phyloP scores from a whole-genome alignment of 1,140 invertebrate genomes.

The Scaptodrosophila lebanonensis region DNA sequence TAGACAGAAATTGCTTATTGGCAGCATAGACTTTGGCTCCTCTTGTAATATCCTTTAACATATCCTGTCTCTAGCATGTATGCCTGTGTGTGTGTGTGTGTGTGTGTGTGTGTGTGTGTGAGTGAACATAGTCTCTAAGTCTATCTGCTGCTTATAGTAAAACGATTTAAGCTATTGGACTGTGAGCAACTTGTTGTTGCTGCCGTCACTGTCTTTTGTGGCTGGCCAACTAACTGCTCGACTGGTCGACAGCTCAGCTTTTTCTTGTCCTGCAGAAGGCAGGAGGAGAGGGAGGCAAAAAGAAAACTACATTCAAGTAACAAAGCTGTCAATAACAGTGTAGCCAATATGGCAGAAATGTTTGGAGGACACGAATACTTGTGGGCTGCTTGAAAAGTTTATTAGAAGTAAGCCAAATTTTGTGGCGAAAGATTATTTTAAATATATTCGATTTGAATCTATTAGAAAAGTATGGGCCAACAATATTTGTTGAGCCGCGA shows the following conservation, averaged over 20 bases:
- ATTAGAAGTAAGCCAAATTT: background rate
- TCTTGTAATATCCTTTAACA: conserved; percentile 53
- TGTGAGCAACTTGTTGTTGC: conserved; percentile 24
- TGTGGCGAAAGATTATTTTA: background rate
- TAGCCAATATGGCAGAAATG: conserved; percentile 51
- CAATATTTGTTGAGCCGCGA: conserved; percentile 12
- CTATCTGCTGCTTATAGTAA: conserved; percentile 1
- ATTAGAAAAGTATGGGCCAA: background rate
- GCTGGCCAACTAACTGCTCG: conserved; percentile 57
- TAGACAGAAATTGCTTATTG: conserved; percentile 62
- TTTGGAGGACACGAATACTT: conserved; percentile 15
- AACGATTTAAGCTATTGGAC: conserved; percentile 54
- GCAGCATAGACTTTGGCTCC: conserved; percentile 23
- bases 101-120: too few species aligned
- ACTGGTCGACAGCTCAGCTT: conserved; percentile 49
- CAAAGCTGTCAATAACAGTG: conserved; percentile 68
- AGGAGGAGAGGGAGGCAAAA: background rate
- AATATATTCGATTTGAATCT: background rate
- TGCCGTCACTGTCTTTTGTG: conserved; percentile 34
- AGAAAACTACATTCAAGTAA: conserved; percentile 34
- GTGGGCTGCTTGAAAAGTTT: conserved; percentile 12
- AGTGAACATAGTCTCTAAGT: conserved; percentile 17
- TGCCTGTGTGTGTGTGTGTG: too few species aligned
- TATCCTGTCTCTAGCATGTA: conserved; percentile 25
- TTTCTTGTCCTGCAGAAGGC: conserved; percentile 29